These are phyloP conservation scores for Athalia cordata DNA, from an alignment of 2,888 invertebrate species.

Conservation along the genomic window DNA sequence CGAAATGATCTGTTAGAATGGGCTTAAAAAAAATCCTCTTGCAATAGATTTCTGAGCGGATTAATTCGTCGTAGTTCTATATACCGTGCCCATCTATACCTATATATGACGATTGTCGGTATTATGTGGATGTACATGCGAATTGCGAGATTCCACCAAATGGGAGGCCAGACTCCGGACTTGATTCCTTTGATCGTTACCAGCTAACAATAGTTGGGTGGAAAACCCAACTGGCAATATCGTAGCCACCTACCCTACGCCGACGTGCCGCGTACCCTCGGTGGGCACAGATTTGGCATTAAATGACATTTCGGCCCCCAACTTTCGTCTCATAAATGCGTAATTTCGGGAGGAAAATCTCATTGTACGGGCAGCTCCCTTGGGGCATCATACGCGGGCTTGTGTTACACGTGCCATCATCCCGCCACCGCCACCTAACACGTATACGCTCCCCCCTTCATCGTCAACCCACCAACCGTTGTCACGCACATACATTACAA, in stretches of 20 bases:
- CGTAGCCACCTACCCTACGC: conserved; percentile 17
- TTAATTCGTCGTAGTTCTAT: conserved; percentile 19
- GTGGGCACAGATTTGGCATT: conserved; percentile 57
- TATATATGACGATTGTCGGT: no score
- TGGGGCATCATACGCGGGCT: conserved; percentile 32
- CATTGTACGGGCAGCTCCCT: conserved; percentile 49
- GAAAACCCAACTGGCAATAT: conserved; percentile 38
- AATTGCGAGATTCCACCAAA: conserved; percentile 9
- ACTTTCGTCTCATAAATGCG: conserved; percentile 65
- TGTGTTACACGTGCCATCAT: conserved; percentile 30
- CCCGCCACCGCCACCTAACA: background rate
- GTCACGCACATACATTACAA: conserved; percentile 31
- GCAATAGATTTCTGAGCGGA: conserved; percentile 29
- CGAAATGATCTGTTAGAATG: no score
- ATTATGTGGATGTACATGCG: background rate
- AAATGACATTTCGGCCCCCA: conserved; percentile 61
- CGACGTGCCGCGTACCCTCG: conserved; percentile 32
- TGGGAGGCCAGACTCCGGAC: conserved; percentile 14
- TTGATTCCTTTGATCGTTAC: conserved; percentile 29
- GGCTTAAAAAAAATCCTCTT: background rate
- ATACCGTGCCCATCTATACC: no score
- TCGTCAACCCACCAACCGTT: conserved; percentile 14
- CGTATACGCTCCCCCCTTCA: background rate
- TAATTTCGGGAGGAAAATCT: conserved; percentile 57
- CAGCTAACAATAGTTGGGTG: conserved; percentile 36